Conservation (phyloP, 2,797 vertebrate genomes). For the Coluber constrictor region DNA sequence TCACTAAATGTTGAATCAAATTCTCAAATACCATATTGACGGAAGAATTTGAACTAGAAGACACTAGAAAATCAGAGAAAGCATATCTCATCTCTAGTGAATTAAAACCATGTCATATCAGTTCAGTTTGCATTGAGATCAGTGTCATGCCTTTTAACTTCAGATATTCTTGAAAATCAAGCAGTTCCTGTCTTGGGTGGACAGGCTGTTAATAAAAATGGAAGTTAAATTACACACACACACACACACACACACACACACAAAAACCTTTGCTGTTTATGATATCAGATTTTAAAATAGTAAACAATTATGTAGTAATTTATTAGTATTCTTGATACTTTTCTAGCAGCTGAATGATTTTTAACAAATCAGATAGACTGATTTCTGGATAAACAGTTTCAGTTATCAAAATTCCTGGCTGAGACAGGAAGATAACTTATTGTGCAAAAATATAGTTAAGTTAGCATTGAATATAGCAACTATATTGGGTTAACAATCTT, state of each 20-base stretch:
- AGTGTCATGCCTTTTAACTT: neutral
- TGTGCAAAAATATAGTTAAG: conserved; percentile 9
- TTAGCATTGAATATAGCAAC: neutral
- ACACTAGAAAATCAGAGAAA: neutral
- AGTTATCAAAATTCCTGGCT: neutral
- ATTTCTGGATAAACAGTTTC: neutral
- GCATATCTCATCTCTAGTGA: neutral
- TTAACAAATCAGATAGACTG: neutral
- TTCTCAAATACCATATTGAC: neutral
- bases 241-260: too few relatives aligned
- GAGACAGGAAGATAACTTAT: neutral
- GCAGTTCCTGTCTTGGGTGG: neutral
- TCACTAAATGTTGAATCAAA: neutral
- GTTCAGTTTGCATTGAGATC: neutral
- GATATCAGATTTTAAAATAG: neutral
- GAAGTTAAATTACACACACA: neutral
- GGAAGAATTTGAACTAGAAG: neutral
- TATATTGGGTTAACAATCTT: conserved; percentile 11
- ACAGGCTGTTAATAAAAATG: neutral
- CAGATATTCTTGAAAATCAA: neutral
- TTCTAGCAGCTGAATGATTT: neutral
- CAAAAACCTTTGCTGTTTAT: neutral
- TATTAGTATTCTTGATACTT: neutral
- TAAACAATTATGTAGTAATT: neutral
- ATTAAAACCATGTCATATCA: neutral